A percentile compares a stretch with the other conserved stretches of the same genome.
These are phyloP conservation scores for Bugulina stolonifera DNA, from an alignment of 2,888 invertebrate genomes.

Conservation along the genomic window DNA sequence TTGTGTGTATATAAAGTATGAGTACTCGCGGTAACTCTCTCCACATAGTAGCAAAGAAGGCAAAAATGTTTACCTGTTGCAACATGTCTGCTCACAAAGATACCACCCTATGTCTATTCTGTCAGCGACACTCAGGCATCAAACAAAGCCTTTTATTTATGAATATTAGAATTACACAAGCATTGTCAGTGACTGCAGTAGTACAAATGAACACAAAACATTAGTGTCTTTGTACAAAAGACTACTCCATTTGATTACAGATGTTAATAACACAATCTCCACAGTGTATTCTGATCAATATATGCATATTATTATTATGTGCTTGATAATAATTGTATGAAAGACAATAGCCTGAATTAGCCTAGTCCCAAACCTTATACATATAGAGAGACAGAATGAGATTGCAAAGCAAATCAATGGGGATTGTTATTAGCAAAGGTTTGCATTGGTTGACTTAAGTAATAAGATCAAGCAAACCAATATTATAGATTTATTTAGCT, in stretches of 20 bases:
- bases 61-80: too few relatives aligned
- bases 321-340: constrained; percentile 21
- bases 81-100: too few relatives aligned
- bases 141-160: too few relatives aligned
- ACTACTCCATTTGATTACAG: constrained; percentile 25
- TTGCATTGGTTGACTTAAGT: background rate
- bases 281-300: constrained; percentile 13
- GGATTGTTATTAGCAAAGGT: background rate
- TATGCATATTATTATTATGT: constrained; percentile 17
- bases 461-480: background rate
- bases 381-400: constrained; percentile 11
- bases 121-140: too few relatives aligned
- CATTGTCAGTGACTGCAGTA: too few relatives aligned
- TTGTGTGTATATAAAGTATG: too few relatives aligned
- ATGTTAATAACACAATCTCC: constrained; percentile 24
- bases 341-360: constrained; percentile 26
- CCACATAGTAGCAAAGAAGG: too few relatives aligned
- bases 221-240: constrained; percentile 22
- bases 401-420: constrained; percentile 23
- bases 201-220: constrained; percentile 13
- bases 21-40: too few relatives aligned
- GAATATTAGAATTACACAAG: too few relatives aligned
- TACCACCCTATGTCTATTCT: too few relatives aligned
- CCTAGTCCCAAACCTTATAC: constrained; percentile 24
- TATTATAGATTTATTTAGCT: background rate